Base-by-base conservation (phyloP, 2,797 vertebrate genomes). In the Lithobates sylvaticus region DNA sequence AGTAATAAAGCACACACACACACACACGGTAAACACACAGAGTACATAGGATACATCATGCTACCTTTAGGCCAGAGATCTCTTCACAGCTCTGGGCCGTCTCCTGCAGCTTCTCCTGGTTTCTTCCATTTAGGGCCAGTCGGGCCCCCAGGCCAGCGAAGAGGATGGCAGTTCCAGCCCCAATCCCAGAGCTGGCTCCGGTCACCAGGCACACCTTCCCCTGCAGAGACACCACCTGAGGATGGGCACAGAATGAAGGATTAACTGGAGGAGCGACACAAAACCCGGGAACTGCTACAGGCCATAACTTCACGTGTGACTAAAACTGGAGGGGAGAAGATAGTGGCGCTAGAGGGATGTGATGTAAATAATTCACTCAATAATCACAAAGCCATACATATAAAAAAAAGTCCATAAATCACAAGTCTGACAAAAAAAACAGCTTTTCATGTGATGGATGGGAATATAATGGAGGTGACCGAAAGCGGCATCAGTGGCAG, bases 141-240 rank as follows among this genome's bases (percentile, higher is more conserved):
- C 89, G 78, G 15, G 94, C 94, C 39, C 96, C 96, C 0, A 96
- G 94, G 84, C 90, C 93, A 32, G 95, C 93, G 84, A 96, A 96
- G 70, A 96, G 89, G 16, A 94, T 7, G 8, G 94, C 93, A 0
- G 95, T 93, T 0, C 95, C 95, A 0, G 95, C 95, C 0, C 95
- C 95, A 8, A 96, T 96, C 0, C 96, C 96, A 0, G 96, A 96
- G 88, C 96, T 96, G 78, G 96, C 95, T 0, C 96, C 95, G 0
- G 95, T 96, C 79, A 96, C 91, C 61, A 96, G 90, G 9, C 91
- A n/a, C 54, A 96, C 96, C 83, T 96, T 96, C 15, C 92, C 94
- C 75, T 81, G 92, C 78, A 96, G 89, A 2, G 94, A 95, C 0
- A 88, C 89, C 15, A 95, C 91, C 96, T 96, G 21, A 10, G 50